Evolutionary conservation across 2,888 invertebrate genomes (phyloP).

Genomic region (Bibio marci): DNA sequence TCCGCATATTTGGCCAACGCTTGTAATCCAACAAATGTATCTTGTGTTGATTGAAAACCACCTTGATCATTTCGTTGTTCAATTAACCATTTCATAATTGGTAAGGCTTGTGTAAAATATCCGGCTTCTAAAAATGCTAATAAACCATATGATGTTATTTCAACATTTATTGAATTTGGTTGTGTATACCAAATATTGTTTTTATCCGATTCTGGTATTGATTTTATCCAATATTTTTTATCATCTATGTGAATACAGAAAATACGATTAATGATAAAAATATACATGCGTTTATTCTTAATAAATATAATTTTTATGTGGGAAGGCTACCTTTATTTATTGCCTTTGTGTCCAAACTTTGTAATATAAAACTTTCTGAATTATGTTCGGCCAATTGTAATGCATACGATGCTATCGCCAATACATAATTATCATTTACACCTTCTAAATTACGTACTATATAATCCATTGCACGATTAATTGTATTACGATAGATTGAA

Average conservation of each 20-base stretch:
- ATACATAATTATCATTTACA: conserved; percentile 49
- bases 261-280: too few relatives aligned
- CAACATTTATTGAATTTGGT: conserved; percentile 49
- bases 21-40: conserved; percentile 57
- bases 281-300: too few relatives aligned
- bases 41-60: conserved; percentile 61
- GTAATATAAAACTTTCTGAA: conserved; percentile 44
- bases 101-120: conserved; percentile 21
- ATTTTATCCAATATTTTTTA: conserved; percentile 69
- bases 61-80: conserved; percentile 48
- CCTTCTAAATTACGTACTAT: conserved; percentile 48
- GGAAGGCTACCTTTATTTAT: conserved; percentile 28
- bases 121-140: conserved; percentile 43
- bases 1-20: conserved; percentile 50
- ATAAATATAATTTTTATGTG: conserved; percentile 15
- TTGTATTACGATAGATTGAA: conserved; percentile 39
- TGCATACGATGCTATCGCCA: conserved; percentile 60
- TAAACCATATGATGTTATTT: conserved; percentile 78
- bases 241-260: too few relatives aligned
- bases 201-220: conserved; percentile 28
- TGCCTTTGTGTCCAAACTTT: conserved; percentile 32
- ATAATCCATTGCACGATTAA: conserved; percentile 62
- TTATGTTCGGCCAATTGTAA: conserved; percentile 60
- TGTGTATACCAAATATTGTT: conserved; percentile 41
- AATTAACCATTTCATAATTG: conserved; percentile 54